Conservation (phyloP, 1,140 invertebrate species). For the Sitobion miscanthi region DNA sequence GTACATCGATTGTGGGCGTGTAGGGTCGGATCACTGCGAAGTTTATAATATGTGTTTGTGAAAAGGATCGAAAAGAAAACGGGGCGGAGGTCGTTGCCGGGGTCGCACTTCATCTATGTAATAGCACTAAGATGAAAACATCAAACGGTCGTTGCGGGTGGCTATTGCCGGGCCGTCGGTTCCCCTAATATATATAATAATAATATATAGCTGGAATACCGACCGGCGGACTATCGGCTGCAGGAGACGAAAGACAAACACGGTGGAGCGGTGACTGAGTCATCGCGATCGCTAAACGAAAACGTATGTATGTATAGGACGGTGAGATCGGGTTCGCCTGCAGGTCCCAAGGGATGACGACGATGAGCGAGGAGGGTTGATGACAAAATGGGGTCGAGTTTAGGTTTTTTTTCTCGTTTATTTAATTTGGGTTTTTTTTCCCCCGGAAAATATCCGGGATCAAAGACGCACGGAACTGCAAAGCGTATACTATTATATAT, state of each 20-base stretch:
- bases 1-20: background rate
- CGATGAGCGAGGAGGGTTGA: background rate
- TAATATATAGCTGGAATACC: too few species aligned
- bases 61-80: conserved; percentile 1
- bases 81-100: background rate
- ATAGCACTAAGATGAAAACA: conserved; percentile 25
- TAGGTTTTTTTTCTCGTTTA: background rate
- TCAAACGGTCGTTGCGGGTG: conserved; percentile 10
- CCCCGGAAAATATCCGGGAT: background rate
- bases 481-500: background rate
- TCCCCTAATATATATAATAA: background rate
- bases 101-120: background rate
- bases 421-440: conserved; percentile 24
- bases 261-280: background rate
- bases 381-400: background rate
- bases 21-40: background rate
- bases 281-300: conserved; percentile 5
- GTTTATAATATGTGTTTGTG: background rate
- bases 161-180: background rate
- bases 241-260: conserved; percentile 27
- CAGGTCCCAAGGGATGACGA: background rate
- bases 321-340: background rate
- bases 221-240: background rate
- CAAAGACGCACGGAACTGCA: background rate
- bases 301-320: background rate